phyloP scores from a whole-genome alignment of 2,113 vertebrate species.

The Heloderma charlesbogerti region DNA sequence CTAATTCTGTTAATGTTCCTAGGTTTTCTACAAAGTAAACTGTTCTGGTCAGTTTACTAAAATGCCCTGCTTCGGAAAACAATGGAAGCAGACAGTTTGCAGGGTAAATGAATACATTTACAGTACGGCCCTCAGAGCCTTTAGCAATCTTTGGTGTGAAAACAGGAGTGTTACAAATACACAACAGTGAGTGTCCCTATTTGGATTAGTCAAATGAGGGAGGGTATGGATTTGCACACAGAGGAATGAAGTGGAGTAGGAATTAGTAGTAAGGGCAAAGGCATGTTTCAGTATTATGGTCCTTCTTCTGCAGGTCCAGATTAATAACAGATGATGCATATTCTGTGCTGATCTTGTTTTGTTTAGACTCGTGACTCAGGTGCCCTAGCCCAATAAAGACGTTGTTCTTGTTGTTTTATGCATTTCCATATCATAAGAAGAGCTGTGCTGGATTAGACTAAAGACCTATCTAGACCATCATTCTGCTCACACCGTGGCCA shows the following conservation, averaged over 20 bases:
- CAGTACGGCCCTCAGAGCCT: not conserved
- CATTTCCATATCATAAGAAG: not conserved
- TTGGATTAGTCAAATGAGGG: not conserved
- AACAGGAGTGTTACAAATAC: not conserved
- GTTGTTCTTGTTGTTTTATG: not conserved
- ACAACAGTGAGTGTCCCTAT: not conserved
- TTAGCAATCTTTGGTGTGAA: not conserved
- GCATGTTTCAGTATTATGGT: not conserved
- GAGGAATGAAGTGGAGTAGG: not conserved
- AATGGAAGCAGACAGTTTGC: not conserved
- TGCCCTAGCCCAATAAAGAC: not conserved
- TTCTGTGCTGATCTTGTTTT: not conserved
- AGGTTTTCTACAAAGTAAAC: not conserved
- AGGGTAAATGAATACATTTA: not conserved
- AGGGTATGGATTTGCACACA: not conserved
- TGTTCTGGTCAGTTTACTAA: slow-evolving; percentile 9
- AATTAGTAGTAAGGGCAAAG: not conserved
- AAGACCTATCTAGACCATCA: not conserved
- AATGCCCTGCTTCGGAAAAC: not conserved
- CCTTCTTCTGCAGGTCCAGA: not conserved
- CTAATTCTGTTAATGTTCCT: slow-evolving; percentile 2
- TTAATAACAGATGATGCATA: not conserved
- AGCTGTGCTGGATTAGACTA: not conserved
- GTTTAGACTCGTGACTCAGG: not conserved
- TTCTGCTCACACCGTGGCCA: too few species aligned